Evolutionary conservation across 2,888 invertebrate species (phyloP).

Genomic region (Eubasilissa splendida): DNA sequence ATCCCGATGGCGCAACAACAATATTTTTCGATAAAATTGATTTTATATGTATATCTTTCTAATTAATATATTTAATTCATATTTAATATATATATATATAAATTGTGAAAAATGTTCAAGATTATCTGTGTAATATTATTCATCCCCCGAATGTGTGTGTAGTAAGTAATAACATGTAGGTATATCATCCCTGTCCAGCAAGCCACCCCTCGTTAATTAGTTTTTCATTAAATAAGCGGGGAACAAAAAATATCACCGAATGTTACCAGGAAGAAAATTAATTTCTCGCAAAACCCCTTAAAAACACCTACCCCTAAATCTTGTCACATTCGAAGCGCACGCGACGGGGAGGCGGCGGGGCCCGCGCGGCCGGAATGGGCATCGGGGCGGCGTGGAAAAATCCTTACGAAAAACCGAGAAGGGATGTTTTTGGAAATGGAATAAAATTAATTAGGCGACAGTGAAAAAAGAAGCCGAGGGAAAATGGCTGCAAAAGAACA

Average conservation of each 20-base stretch:
- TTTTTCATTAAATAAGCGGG: constrained; percentile 16
- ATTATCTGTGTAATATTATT: neutral
- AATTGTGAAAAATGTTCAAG: too few species aligned
- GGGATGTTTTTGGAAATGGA: constrained; percentile 50
- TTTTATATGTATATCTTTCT: too few species aligned
- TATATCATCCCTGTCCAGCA: constrained; percentile 5
- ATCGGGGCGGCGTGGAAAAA: neutral
- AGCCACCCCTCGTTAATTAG: constrained; percentile 6
- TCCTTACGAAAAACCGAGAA: neutral
- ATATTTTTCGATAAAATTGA: too few species aligned
- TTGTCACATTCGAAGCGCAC: constrained; percentile 10
- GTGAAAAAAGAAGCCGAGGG: constrained; percentile 48
- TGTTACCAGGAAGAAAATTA: constrained; percentile 33
- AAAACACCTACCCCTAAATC: neutral
- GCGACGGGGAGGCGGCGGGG: neutral
- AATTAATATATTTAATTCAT: too few species aligned
- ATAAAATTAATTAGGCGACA: constrained; percentile 56
- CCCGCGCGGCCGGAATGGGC: neutral
- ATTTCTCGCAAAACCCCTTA: constrained; percentile 1
- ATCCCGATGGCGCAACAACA: too few species aligned
- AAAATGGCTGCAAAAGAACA: constrained; percentile 51
- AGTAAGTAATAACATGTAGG: neutral
- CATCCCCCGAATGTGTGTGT: neutral
- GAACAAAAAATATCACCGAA: constrained; percentile 26
- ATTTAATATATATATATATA: too few species aligned